Conservation (phyloP, 2,797 vertebrate genomes). For the Acanthurus leucopareius region DNA sequence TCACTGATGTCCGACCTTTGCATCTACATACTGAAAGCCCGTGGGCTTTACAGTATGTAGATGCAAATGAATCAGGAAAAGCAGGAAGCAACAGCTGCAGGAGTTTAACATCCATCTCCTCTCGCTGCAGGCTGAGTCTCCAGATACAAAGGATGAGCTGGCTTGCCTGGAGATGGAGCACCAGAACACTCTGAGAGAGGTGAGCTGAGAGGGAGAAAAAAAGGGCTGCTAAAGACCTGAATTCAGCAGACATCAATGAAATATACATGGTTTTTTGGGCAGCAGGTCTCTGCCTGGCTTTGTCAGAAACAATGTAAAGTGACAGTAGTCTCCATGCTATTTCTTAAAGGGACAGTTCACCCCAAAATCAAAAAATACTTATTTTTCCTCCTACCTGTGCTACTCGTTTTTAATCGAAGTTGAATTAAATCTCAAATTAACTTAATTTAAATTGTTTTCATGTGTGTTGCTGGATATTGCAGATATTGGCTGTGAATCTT, state of each 20-base stretch:
- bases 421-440: too few relatives aligned
- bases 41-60: too few relatives aligned
- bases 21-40: too few relatives aligned
- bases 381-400: too few relatives aligned
- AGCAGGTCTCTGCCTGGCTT: not conserved
- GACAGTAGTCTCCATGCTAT: not conserved
- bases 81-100: constrained; percentile 27
- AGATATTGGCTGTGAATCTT: too few relatives aligned
- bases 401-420: too few relatives aligned
- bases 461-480: too few relatives aligned
- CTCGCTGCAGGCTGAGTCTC: constrained; percentile 72
- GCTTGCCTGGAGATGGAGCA: constrained; percentile 76
- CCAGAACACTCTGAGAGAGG: constrained; percentile 81
- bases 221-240: not conserved
- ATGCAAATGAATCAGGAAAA: constrained; percentile 34
- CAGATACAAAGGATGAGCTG: constrained; percentile 78
- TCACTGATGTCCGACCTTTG: constrained; percentile 5
- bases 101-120: constrained; percentile 38
- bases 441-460: too few relatives aligned
- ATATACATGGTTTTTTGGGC: not conserved
- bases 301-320: not conserved
- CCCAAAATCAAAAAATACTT: too few relatives aligned
- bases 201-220: constrained; percentile 61
- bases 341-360: not conserved
- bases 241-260: not conserved